Evolutionary conservation across 2,888 invertebrate genomes (phyloP).

Genomic region (Hypomecis atomaria): DNA sequence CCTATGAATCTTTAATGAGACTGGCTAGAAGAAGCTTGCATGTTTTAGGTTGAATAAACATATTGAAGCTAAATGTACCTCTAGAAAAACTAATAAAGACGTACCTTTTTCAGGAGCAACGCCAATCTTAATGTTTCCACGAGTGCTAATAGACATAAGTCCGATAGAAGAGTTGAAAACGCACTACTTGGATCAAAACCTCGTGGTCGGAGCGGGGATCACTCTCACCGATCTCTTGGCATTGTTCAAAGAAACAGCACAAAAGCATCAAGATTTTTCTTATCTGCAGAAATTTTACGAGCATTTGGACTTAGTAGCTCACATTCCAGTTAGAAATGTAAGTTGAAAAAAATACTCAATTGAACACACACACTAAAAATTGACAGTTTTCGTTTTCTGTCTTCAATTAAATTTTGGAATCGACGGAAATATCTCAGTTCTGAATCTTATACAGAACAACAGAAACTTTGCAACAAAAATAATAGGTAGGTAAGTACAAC

Average conservation of each 20-base stretch:
- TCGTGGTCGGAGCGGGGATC: conserved; percentile 86
- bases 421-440: too few species aligned
- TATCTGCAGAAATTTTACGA: conserved; percentile 85
- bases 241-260: conserved; percentile 67
- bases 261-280: conserved; percentile 73
- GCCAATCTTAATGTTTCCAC: conserved; percentile 69
- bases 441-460: too few species aligned
- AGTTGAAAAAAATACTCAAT: conserved; percentile 51
- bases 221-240: conserved; percentile 84
- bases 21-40: too few species aligned
- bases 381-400: too few species aligned
- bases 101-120: conserved; percentile 65
- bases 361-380: too few species aligned
- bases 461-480: too few species aligned
- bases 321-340: conserved; percentile 90
- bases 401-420: too few species aligned
- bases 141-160: conserved; percentile 87
- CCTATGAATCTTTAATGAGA: too few species aligned
- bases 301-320: conserved; percentile 89
- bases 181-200: conserved; percentile 66
- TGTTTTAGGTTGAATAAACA: too few species aligned
- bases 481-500: too few species aligned
- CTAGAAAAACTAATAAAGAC: too few species aligned
- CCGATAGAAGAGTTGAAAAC: conserved; percentile 83
- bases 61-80: too few species aligned